Base-by-base conservation (phyloP, 2,797 vertebrate genomes). In the Glossophaga mutica region DNA sequence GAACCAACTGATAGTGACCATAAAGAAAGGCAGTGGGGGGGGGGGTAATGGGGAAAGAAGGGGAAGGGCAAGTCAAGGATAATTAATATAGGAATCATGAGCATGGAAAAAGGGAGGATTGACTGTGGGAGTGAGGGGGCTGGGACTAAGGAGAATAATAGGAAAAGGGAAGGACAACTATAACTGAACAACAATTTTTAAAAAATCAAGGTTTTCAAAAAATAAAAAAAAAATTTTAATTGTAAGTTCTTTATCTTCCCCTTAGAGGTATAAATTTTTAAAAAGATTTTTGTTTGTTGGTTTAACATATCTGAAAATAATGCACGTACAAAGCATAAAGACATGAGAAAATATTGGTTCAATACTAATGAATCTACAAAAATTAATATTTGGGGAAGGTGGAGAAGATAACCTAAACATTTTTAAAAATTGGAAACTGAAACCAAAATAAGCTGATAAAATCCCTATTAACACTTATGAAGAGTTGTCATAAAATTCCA, bases 301-400 rank as follows among this genome's bases (percentile, higher is more conserved):
- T 57, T 57, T 99, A 99, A 99, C 99, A 99, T 99, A 99, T 99
- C 98, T 99, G 98, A 99, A 99, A 99, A 99, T 98, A 99, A 99
- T 99, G 99, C 99, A 99, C 99, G 99, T 99, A 99, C 99, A 99
- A 99, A 99, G 99, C 99, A 99, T 98, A 99, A 96, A 98, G 98
- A 99, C 99, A 99, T 99, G 98, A 99, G 99, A 99, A 99, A 99
- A 98, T 98, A 98, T 98, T 98, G 98, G 98, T 99, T 99, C 98
- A 98, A 98, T 98, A 99, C 99, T 99, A 99, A 99, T 97, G 95
- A 99, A 96, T 97, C 98, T 98, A 98, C 95, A 97, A 97, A 98
- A 99, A 98, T 98, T 98, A 90, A 98, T 98, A 98, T 98, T 99
- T 98, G 97, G 96, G 98, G 98, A 98, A 98, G 98, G 98, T 98